Conservation (phyloP, 2,888 invertebrate species). For the Stenchaetothrips biformis region DNA sequence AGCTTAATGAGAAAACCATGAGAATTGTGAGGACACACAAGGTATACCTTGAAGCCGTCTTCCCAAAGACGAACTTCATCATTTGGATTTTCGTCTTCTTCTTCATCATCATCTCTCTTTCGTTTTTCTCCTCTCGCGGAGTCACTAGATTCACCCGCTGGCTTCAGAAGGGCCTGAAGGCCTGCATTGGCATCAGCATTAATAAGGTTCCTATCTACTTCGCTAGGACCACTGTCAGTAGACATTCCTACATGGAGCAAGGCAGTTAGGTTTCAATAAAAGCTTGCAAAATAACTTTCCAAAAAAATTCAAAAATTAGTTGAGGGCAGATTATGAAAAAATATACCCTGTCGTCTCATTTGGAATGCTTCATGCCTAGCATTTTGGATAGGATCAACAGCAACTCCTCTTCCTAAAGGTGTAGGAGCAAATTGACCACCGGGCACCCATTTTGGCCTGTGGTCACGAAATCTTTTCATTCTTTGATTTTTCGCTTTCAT, state of each 20-base stretch:
- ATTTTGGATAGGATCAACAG: conserved; percentile 55
- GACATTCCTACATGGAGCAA: background rate
- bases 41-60: conserved; percentile 76
- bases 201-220: background rate
- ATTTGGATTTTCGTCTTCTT: conserved; percentile 54
- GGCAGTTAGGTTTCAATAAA: background rate
- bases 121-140: background rate
- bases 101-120: conserved; percentile 45
- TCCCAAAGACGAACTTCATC: conserved; percentile 93
- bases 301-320: background rate
- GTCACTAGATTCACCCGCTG: background rate
- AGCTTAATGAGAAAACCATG: background rate
- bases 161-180: conserved; percentile 50
- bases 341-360: conserved; percentile 53
- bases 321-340: conserved; percentile 26
- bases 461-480: conserved; percentile 50
- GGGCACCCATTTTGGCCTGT: conserved; percentile 63
- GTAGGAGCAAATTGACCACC: conserved; percentile 75
- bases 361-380: conserved; percentile 71
- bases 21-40: no score
- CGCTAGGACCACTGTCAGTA: background rate
- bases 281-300: background rate
- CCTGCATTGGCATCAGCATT: conserved; percentile 36
- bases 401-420: conserved; percentile 48
- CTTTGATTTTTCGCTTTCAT: conserved; percentile 57